Percentiles rank a stretch among this genome's conserved stretches.
phyloP scores from a whole-genome alignment of 2,888 invertebrate species.

The Norana najaformis region DNA sequence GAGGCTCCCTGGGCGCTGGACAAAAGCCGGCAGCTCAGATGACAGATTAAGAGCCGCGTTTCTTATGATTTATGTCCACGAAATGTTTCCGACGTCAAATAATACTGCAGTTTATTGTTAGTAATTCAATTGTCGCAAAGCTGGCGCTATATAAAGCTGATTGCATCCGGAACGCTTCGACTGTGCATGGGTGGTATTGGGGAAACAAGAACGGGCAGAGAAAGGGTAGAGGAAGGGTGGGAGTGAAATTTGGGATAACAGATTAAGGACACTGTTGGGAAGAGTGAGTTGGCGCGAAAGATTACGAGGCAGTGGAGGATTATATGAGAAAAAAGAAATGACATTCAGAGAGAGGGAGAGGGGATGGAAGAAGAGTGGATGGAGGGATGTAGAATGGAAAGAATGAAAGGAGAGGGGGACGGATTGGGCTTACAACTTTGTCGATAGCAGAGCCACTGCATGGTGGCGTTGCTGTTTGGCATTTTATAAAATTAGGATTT shows the following conservation, averaged over 20 bases:
- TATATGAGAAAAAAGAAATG: background rate
- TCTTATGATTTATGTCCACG: background rate
- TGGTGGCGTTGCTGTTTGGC: no score
- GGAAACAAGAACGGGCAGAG: background rate
- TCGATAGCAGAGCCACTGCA: no score
- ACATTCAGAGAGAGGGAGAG: background rate
- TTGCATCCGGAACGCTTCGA: background rate
- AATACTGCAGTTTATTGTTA: background rate
- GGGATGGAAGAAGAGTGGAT: background rate
- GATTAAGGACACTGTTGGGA: background rate
- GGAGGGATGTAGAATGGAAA: background rate
- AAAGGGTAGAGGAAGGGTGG: background rate
- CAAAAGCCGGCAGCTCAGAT: background rate
- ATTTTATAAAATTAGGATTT: no score
- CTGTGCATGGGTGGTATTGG: background rate
- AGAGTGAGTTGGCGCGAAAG: background rate
- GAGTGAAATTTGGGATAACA: background rate
- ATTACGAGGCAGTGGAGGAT: background rate
- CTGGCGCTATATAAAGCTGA: background rate
- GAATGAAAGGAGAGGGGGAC: background rate
- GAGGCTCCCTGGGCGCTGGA: background rate
- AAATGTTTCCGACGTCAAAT: background rate
- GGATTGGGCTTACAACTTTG: no score
- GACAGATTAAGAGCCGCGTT: conserved; percentile 13
- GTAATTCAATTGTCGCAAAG: conserved; percentile 9